A percentile compares a stretch with the other conserved stretches of the same genome.
phyloP scores from a whole-genome alignment of 2,888 invertebrate genomes.

The Anticlea derivata region DNA sequence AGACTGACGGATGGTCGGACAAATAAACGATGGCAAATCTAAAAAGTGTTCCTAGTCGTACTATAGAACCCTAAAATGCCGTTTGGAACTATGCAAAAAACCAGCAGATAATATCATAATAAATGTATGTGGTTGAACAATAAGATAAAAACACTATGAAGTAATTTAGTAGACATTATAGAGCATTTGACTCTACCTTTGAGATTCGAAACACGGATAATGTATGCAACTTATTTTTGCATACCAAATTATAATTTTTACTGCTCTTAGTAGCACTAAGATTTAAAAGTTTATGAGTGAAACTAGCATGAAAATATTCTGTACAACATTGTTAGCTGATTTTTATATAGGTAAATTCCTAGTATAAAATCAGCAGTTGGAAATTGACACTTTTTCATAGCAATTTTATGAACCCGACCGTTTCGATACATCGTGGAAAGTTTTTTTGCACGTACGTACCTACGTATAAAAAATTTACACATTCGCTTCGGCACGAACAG shows the following conservation, averaged over 20 bases:
- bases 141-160: neutral
- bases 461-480: slow-evolving; percentile 6
- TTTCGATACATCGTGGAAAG: neutral
- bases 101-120: no score
- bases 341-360: slow-evolving; percentile 1
- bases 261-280: slow-evolving; percentile 16
- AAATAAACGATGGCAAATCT: no score
- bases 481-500: neutral
- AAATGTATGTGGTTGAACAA: neutral
- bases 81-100: no score
- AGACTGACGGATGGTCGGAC: no score
- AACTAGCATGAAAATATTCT: slow-evolving; percentile 12
- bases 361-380: neutral
- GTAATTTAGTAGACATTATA: neutral
- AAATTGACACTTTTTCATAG: slow-evolving; percentile 1
- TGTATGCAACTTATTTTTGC: slow-evolving; percentile 16
- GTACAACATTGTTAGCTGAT: neutral
- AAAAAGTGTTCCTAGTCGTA: no score
- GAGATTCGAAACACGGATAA: slow-evolving; percentile 11
- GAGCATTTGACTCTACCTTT: slow-evolving; percentile 14
- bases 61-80: no score
- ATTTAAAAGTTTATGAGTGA: slow-evolving; percentile 28
- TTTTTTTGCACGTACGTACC: slow-evolving; percentile 4
- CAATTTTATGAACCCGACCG: neutral
- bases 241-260: slow-evolving; percentile 24